These are phyloP conservation scores for Paracyclopina nana DNA, from an alignment of 1,140 invertebrate species.

Conservation along the genomic window DNA sequence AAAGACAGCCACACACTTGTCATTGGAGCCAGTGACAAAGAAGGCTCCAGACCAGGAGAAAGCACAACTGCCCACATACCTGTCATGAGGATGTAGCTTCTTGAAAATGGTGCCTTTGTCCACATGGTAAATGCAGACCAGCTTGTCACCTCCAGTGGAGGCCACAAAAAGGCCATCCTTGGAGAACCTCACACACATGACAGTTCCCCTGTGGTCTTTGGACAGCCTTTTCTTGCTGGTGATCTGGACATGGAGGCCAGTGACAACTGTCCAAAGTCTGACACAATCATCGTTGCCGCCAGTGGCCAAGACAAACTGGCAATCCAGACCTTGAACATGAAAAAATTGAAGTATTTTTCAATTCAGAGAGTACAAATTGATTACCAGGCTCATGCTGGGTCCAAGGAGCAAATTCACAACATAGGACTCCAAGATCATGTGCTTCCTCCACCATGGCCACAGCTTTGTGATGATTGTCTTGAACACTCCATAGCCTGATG, in stretches of 20 bases:
- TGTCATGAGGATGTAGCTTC: neutral
- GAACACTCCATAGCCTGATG: slow-evolving; percentile 39
- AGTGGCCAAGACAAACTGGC: slow-evolving; percentile 38
- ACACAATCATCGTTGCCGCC: slow-evolving; percentile 50
- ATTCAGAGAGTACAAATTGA: no score
- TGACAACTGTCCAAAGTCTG: slow-evolving; percentile 45
- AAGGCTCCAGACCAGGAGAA: neutral
- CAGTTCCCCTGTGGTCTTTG: neutral
- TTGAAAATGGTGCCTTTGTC: slow-evolving; percentile 17
- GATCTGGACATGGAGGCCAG: slow-evolving; percentile 22
- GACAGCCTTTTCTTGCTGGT: slow-evolving; percentile 11
- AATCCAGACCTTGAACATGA: no score
- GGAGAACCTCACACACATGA: slow-evolving; percentile 19
- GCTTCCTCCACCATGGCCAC: slow-evolving; percentile 36
- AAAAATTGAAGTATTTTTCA: no score
- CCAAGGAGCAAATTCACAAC: slow-evolving; percentile 40
- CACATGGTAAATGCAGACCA: neutral
- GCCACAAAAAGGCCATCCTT: slow-evolving; percentile 18
- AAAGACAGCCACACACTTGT: neutral
- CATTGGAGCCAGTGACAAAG: neutral
- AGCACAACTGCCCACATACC: neutral
- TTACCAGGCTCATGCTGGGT: no score
- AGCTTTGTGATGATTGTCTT: slow-evolving; percentile 26
- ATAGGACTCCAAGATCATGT: slow-evolving; percentile 50
- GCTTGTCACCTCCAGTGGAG: slow-evolving; percentile 8